These are phyloP conservation scores for Strongylocentrotus purpuratus DNA, from an alignment of 35 echinoderm and acorn worm species.

Conservation along the genomic window DNA sequence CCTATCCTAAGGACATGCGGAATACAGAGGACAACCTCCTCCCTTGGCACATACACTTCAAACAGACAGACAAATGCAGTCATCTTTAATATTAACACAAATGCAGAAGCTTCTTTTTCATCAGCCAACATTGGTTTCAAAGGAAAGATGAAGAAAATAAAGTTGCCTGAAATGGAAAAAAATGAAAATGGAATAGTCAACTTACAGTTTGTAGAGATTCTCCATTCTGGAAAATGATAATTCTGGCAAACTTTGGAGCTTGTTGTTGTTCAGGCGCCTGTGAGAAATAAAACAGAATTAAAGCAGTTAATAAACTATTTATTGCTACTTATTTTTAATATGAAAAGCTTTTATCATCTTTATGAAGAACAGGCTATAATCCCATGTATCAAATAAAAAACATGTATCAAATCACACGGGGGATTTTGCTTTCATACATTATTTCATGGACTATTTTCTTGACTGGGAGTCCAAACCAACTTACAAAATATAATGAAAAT, in stretches of 20 bases:
- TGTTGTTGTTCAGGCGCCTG: conserved; percentile 49
- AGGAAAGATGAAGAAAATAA: background rate
- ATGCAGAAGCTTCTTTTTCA: background rate
- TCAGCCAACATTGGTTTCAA: background rate
- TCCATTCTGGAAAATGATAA: conserved; percentile 50
- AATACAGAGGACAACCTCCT: background rate
- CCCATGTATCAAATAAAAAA: background rate
- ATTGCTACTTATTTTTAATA: background rate
- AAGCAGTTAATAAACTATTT: background rate
- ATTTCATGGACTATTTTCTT: background rate
- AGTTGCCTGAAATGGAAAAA: background rate
- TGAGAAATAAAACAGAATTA: background rate
- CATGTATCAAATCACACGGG: background rate
- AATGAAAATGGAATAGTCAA: background rate
- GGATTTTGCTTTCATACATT: background rate
- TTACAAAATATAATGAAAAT: background rate
- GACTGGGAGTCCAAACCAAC: background rate
- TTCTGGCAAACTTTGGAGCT: conserved; percentile 40
- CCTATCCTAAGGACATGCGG: too few relatives aligned
- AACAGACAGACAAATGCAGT: background rate
- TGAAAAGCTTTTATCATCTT: background rate
- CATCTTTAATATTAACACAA: too few relatives aligned
- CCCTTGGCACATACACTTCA: background rate
- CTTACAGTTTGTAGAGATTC: conserved; percentile 49
- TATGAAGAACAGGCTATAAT: background rate